Percentiles rank a stretch among this genome's conserved stretches.
phyloP scores from a whole-genome alignment of 2,888 invertebrate species.

The Heterodera filipjevi region DNA sequence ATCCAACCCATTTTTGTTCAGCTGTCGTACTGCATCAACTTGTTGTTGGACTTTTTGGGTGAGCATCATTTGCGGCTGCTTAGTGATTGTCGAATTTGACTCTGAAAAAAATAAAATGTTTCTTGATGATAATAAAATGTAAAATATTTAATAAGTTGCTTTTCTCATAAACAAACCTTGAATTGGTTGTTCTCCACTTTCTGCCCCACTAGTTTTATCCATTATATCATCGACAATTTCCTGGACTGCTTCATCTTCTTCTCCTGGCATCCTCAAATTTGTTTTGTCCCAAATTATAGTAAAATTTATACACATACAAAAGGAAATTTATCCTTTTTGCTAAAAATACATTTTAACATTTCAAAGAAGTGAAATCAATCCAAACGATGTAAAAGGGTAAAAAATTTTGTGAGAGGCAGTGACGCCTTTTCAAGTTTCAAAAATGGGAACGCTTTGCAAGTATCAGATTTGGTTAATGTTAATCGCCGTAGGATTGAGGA shows the following conservation, averaged over 20 bases:
- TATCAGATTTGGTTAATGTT: background rate
- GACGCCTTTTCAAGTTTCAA: constrained; percentile 6
- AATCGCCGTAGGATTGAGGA: background rate
- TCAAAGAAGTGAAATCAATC: constrained; percentile 1
- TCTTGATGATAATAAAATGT: background rate
- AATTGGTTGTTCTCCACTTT: background rate
- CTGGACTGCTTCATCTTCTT: background rate
- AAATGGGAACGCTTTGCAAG: constrained; percentile 12
- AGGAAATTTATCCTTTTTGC: no score
- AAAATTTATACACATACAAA: no score
- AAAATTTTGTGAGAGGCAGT: no score
- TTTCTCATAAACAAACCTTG: background rate
- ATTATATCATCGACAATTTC: background rate
- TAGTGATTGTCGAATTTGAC: background rate
- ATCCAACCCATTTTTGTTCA: background rate
- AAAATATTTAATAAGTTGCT: background rate
- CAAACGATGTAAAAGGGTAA: no score
- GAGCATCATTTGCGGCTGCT: background rate
- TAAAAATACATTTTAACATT: background rate
- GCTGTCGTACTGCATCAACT: background rate
- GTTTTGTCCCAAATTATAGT: background rate
- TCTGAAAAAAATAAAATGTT: background rate
- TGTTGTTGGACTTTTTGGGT: background rate
- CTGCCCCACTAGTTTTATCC: background rate
- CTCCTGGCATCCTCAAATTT: background rate